These are phyloP conservation scores for Vulpes ferrilata DNA, from an alignment of 2,113 vertebrate genomes.

Conservation along the genomic window DNA sequence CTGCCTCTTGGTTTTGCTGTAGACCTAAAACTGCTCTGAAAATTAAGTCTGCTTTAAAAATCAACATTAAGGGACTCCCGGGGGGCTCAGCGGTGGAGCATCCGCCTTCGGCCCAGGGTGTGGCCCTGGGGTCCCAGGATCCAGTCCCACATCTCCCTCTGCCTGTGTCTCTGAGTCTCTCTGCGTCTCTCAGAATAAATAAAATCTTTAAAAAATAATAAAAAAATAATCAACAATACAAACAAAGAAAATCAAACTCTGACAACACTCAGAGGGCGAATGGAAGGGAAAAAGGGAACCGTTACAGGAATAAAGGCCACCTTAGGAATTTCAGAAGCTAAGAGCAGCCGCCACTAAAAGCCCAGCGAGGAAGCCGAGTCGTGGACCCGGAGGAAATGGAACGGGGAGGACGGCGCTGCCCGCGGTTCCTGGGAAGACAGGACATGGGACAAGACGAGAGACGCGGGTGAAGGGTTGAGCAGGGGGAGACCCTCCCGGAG, in stretches of 20 bases:
- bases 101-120: neutral
- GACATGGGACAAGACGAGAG: no score
- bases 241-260: neutral
- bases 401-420: neutral
- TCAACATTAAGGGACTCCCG: no score
- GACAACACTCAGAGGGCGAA: neutral
- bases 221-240: neutral
- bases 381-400: no score
- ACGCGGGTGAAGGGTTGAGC: no score
- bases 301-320: neutral
- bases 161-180: neutral
- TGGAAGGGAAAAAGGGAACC: neutral
- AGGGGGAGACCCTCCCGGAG: no score
- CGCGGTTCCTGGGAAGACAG: neutral
- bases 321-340: neutral
- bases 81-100: neutral
- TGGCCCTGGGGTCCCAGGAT: neutral
- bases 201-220: neutral
- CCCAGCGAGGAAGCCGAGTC: neutral
- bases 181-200: neutral
- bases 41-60: neutral
- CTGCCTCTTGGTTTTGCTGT: neutral
- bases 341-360: neutral
- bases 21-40: neutral
- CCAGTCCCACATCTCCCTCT: neutral